Evolutionary conservation across 35 echinoderm and acorn worm species (phyloP).

Genomic region (Diadema setosum): DNA sequence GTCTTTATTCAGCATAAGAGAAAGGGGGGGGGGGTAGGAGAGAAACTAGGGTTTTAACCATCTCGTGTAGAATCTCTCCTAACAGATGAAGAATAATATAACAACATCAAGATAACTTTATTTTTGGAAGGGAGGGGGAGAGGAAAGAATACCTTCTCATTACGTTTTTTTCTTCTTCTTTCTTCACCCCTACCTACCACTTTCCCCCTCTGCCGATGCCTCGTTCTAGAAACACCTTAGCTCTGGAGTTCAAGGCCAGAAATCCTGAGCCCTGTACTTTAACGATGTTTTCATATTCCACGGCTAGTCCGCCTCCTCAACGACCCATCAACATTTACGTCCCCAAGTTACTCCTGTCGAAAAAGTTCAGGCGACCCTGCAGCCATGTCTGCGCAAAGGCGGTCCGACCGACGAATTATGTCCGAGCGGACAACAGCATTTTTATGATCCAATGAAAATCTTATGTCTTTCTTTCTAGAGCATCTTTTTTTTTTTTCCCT

Average conservation of each 20-base stretch:
- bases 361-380: slow-evolving; percentile 5
- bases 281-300: slow-evolving; percentile 19
- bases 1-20: too few species aligned
- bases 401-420: neutral
- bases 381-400: neutral
- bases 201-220: neutral
- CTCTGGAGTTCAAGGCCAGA: neutral
- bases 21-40: too few species aligned
- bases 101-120: too few species aligned
- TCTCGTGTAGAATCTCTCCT: too few species aligned
- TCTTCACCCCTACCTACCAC: neutral
- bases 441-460: too few species aligned
- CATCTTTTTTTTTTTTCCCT: neutral
- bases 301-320: neutral
- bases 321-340: neutral
- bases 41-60: too few species aligned
- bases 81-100: too few species aligned
- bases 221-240: neutral
- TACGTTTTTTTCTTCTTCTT: neutral
- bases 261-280: neutral
- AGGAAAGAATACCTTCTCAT: too few species aligned
- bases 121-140: too few species aligned
- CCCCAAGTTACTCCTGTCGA: neutral
- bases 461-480: too few species aligned
- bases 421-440: too few species aligned